Base-by-base conservation (phyloP, 2,797 vertebrate genomes). In the Pseudopleuronectes americanus region DNA sequence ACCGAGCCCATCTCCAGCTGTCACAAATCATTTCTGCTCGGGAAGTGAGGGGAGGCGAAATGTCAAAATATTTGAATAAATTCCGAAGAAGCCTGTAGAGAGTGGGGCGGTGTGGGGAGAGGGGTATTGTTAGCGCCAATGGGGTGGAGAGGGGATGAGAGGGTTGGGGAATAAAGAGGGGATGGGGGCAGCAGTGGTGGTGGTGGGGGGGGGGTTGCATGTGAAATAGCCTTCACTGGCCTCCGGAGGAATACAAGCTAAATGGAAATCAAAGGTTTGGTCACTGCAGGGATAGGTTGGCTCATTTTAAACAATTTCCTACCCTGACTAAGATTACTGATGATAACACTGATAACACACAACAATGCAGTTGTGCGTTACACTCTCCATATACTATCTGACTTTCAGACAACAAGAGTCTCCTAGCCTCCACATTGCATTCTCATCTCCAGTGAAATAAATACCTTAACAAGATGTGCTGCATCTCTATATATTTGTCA, bases 51-150 rank as follows among this genome's bases (percentile, higher is more conserved):
- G 96, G 96, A 97, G 96, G 95, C 95, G 94, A 97, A 96, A 97
- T 97, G 96, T 98, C 96, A 97, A 97, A 98, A 97, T 97, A 97
- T 97, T 97, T 97, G 96, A 98, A 97, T 98, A 97, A 95, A 96
- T 97, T 97, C 96, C 94, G 95, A 95, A 94, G 95, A 95, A 92
- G 89, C 85, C 87, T 92, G 88, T 91, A 90, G 89, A 92, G 90
- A 90, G 84, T 48, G 62, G 84, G 80, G 83, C 28, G 79, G 85
- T 67, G 87, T 43, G 53, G 84, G 54, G 83, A 84, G 86, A 80
- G 84, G 83, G 87, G 85, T 77, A 90, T 91, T 92, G 90, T 92
- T 91, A 87, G 84, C 72, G 76, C 81, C 84, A 83, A 89, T 89
- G 90, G 85, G 79, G 84, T 88, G 84, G 81, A 89, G 87, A 89